phyloP scores from a whole-genome alignment of 2,113 vertebrate genomes.

The Salvelinus alpinus region DNA sequence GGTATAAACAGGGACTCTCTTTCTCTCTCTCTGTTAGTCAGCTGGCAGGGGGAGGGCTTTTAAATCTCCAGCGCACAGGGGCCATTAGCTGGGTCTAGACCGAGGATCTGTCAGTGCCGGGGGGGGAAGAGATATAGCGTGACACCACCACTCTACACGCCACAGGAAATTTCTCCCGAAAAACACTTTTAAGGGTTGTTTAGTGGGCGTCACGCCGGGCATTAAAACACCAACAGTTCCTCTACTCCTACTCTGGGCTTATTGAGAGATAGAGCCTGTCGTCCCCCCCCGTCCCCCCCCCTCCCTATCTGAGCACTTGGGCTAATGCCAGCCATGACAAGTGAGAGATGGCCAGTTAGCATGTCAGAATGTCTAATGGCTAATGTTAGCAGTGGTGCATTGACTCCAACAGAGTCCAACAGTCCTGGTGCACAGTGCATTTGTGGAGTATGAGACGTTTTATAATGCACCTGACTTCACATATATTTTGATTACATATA shows the following conservation, averaged over 20 bases:
- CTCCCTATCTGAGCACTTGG: not conserved
- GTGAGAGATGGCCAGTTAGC: conserved; percentile 1
- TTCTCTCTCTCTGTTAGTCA: not conserved
- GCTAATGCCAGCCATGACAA: not conserved
- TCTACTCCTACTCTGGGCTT: conserved; percentile 19
- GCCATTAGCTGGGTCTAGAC: conserved; percentile 42
- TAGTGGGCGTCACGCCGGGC: conserved; percentile 47
- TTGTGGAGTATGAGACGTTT: not conserved
- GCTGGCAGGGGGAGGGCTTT: conserved; percentile 24
- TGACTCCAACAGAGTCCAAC: not conserved
- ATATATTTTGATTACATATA: no score
- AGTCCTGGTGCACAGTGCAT: not conserved
- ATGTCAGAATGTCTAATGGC: not conserved
- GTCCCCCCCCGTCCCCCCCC: no score
- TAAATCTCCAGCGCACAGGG: conserved; percentile 42
- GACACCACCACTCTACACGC: conserved; percentile 36
- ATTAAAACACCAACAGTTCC: conserved; percentile 45
- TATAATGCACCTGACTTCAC: no score
- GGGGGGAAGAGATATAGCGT: conserved; percentile 46
- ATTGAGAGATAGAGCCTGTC: conserved; percentile 13
- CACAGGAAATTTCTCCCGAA: conserved; percentile 59
- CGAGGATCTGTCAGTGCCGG: conserved; percentile 44
- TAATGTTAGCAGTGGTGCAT: not conserved
- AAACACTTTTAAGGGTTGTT: conserved; percentile 56
- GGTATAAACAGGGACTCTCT: not conserved